Base-by-base conservation (phyloP, 37 sponge, comb jelly and placozoan genomes). In the Cliona cf. orientalis region DNA sequence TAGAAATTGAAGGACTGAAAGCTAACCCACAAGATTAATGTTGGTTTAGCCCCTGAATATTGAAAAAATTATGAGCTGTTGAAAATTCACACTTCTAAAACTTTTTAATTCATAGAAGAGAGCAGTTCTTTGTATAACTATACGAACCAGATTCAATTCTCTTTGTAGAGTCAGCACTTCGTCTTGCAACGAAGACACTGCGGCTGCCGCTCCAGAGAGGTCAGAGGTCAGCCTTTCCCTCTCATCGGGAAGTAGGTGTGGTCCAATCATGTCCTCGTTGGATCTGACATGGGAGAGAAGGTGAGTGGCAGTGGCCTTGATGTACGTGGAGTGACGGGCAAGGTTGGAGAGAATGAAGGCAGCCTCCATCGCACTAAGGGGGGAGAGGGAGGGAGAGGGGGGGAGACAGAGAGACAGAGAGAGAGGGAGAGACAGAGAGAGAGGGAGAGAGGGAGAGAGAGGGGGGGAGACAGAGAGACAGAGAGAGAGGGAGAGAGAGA, bases 211-310 rank as follows among this genome's bases (percentile, higher is more conserved):
- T 63, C 3, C 1, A 23, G 40, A 38, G 3, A 61, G 65, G 36
- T 14, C 42, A 53, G 2, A 38, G 41, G 42, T 31, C 1, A 61
- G 43, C 3, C 38, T 26, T 44, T 61, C n/a, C 1, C 2, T 43
- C 25, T 62, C 46, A 29, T 40, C 21, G 33, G 60, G 64, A 22
- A 38, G 42, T 35, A 62, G 21, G 34, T 61, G 39, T 1, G 78
- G 46, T 14, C 37, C 64, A 4, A 66, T 29, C 19, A 62, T 38
- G 64, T 59, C 64, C 2, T 69, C 56, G 44, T 37, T n/a, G 22
- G 80, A 66, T 9, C 21, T 37, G 28, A 62, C 43, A 38, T 79
- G 80, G 34, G 61, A 43, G 35, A 79, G 56, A 6, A 79, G 38
- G 37, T 67, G 67, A 1, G 19, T 25, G 61, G 69, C 64, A 5